Evolutionary conservation across 92 coral and sea anemone species (phyloP).

Genomic region (Meandrina meandrites): DNA sequence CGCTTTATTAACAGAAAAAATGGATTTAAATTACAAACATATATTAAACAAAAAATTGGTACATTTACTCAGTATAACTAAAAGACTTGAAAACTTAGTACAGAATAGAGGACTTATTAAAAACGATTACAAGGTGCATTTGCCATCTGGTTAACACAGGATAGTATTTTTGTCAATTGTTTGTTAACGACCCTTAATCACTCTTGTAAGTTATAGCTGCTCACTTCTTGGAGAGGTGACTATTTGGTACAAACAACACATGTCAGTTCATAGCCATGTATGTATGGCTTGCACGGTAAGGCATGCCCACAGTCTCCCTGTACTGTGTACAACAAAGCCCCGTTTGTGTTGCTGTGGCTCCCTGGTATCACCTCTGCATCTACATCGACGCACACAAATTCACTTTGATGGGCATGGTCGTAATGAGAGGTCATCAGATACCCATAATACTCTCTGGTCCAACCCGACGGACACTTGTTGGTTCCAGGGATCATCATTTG

Average conservation of each 20-base stretch:
- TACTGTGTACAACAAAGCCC: constrained; percentile 65
- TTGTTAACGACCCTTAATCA: too few species aligned
- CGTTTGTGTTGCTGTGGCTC: constrained; percentile 29
- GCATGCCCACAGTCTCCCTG: constrained; percentile 62
- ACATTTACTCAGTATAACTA: too few species aligned
- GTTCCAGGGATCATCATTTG: constrained; percentile 81
- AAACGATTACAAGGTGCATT: too few species aligned
- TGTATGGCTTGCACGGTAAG: constrained; percentile 73
- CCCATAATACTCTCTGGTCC: constrained; percentile 83
- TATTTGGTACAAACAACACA: background rate
- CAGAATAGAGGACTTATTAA: too few species aligned
- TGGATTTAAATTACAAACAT: too few species aligned
- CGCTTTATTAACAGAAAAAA: too few species aligned
- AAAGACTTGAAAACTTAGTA: too few species aligned
- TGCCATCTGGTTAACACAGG: too few species aligned
- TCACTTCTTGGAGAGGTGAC: too few species aligned
- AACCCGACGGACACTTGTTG: constrained; percentile 76
- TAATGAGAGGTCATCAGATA: constrained; percentile 71
- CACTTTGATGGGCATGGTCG: constrained; percentile 44
- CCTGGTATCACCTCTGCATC: constrained; percentile 62
- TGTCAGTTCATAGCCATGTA: background rate
- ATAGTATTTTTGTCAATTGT: too few species aligned
- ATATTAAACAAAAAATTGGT: too few species aligned
- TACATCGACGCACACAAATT: constrained; percentile 74
- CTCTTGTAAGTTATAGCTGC: too few species aligned